These are phyloP conservation scores for Athalia circularis DNA, from an alignment of 2,888 invertebrate species.

Conservation along the genomic window DNA sequence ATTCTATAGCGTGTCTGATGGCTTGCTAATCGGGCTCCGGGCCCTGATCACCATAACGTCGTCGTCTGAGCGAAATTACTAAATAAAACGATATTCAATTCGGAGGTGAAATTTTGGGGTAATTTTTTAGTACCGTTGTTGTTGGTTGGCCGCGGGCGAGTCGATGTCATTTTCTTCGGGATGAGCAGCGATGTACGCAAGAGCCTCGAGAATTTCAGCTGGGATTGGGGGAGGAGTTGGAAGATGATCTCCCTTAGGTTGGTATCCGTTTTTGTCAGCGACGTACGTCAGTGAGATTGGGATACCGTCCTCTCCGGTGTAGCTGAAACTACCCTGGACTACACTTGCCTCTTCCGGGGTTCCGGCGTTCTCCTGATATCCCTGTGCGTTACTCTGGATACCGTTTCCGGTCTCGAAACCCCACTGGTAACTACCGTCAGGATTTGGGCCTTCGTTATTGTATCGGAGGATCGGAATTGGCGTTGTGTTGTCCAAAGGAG, in stretches of 20 bases:
- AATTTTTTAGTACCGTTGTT: background rate
- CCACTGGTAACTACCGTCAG: conserved; percentile 69
- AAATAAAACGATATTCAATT: conserved; percentile 11
- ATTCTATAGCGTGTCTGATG: background rate
- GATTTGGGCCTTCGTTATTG: conserved; percentile 67
- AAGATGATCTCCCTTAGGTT: conserved; percentile 76
- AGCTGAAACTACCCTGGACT: conserved; percentile 75
- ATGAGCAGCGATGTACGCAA: conserved; percentile 69
- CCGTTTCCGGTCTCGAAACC: conserved; percentile 75
- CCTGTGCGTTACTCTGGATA: conserved; percentile 73
- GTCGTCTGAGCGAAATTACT: conserved; percentile 24
- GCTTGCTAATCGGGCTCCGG: conserved; percentile 25
- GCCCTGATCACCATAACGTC: background rate
- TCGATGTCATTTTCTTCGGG: conserved; percentile 63
- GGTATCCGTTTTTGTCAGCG: conserved; percentile 84
- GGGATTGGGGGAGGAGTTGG: conserved; percentile 72
- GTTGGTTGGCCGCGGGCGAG: conserved; percentile 43
- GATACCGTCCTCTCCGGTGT: conserved; percentile 80
- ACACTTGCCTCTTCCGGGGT: conserved; percentile 74
- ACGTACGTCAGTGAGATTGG: conserved; percentile 78
- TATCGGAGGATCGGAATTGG: conserved; percentile 67
- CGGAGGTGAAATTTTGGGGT: conserved; percentile 7
- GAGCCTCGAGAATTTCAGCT: conserved; percentile 69
- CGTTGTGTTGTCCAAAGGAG: conserved; percentile 52
- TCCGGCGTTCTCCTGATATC: conserved; percentile 77